A percentile compares a stretch with the other conserved stretches of the same genome.
Conservation (phyloP, 2,888 invertebrate genomes). For the Perithous albicinctus region DNA sequence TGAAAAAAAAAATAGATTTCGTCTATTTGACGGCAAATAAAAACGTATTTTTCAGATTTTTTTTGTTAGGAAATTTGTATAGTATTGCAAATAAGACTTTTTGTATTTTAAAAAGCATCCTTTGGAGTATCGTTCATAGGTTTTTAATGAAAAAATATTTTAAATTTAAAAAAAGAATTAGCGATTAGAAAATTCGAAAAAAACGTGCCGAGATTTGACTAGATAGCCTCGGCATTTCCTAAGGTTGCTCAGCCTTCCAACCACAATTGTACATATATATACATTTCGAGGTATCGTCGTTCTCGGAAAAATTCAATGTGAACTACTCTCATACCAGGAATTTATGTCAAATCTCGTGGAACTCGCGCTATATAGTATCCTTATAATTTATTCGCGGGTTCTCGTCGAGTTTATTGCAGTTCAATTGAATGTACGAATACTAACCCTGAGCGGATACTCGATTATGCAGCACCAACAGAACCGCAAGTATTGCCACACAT, state of each 20-base stretch:
- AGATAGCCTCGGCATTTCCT: not conserved
- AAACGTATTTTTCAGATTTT: too few relatives aligned
- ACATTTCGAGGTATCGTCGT: not conserved
- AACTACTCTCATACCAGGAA: not conserved
- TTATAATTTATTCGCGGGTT: slow-evolving; percentile 1
- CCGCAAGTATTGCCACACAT: slow-evolving; percentile 5
- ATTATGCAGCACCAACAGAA: slow-evolving; percentile 27
- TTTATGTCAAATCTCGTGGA: not conserved
- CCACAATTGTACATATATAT: not conserved
- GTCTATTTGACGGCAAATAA: too few relatives aligned
- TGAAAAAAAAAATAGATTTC: too few relatives aligned
- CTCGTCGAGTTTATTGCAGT: not conserved
- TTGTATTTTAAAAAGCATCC: too few relatives aligned
- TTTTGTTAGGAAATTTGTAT: too few relatives aligned
- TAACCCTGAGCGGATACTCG: slow-evolving; percentile 36
- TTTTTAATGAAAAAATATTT: too few relatives aligned
- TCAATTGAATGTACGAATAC: slow-evolving; percentile 1
- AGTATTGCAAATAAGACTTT: too few relatives aligned
- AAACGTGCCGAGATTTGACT: not conserved
- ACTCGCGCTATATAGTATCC: not conserved
- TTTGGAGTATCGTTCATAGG: too few relatives aligned
- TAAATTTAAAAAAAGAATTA: not conserved
- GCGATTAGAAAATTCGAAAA: too few relatives aligned
- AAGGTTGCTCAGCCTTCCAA: not conserved
- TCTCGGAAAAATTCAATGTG: slow-evolving; percentile 20